phyloP scores from a whole-genome alignment of 2,113 vertebrate species.

The Ctenodactylus gundi region DNA sequence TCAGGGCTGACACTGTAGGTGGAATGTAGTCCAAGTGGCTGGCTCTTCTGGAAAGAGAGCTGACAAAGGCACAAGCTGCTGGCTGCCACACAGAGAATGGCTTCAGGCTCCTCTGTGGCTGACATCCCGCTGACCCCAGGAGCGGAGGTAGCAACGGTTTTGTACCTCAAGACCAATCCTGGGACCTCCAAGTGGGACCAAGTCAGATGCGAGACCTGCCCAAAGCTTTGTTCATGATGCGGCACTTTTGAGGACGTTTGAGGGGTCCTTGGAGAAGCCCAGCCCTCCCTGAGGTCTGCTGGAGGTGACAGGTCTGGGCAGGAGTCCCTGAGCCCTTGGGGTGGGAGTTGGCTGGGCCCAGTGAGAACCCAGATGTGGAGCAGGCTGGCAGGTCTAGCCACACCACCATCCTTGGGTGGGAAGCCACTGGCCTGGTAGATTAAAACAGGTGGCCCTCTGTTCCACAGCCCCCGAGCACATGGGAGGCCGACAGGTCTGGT shows the following conservation, averaged over 20 bases:
- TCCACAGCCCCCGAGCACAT: background rate
- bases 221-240: slow-evolving; percentile 42
- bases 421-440: background rate
- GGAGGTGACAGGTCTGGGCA: slow-evolving; percentile 53
- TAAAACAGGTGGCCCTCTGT: background rate
- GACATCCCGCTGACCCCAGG: background rate
- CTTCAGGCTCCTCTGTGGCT: background rate
- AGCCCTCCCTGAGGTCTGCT: slow-evolving; percentile 70
- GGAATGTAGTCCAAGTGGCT: background rate
- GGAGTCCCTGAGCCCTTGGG: slow-evolving; percentile 69
- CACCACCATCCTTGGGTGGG: background rate
- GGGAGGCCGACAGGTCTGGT: background rate
- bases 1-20: background rate
- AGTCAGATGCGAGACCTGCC: slow-evolving; percentile 16
- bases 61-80: slow-evolving; percentile 52
- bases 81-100: background rate
- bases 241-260: slow-evolving; percentile 34
- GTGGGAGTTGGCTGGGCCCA: background rate
- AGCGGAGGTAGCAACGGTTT: slow-evolving; percentile 31
- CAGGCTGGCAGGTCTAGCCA: background rate
- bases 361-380: background rate
- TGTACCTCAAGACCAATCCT: slow-evolving; percentile 26
- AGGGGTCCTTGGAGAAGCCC: slow-evolving; percentile 62
- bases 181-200: background rate
- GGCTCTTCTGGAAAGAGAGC: slow-evolving; percentile 46